Evolutionary conservation across 2,888 invertebrate genomes (phyloP), one percentile per base, ranked within the genome.

Genomic region (Brachypterus glaber): DNA sequence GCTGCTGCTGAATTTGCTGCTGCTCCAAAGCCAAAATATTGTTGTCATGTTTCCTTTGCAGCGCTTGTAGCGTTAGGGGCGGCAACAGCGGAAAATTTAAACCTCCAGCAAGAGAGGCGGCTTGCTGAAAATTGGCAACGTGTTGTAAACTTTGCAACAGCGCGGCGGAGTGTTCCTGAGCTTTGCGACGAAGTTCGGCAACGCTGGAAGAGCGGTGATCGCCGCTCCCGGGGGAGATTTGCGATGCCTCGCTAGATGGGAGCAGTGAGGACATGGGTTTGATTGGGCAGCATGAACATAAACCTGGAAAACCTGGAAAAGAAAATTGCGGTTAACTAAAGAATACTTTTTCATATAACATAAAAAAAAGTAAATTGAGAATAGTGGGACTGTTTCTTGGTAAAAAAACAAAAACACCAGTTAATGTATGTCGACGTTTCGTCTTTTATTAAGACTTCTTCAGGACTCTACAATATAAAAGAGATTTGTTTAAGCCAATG

Each of bases 161-260:
- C 0, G 92, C 91, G 1, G 93, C 92, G 1, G 91, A 88, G 64
- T 95, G 93, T 60, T 95, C 93, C 64, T 93, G 89, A 1, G 93
- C 93, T 62, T 92, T 91, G 36, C 93, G 77, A 4, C 93, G 73
- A 29, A 95, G 71, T 55, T 93, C 93, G 1, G 92, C 92, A 13
- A 93, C 89, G 63, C 90, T 91, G 51, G 85, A 82, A 3, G 84
- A 82, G 25, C 86, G 74, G 24, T 84, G 83, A 60, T 86, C 84
- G 46, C 73, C 47, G 58, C 63, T 31, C 60, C 40, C 26, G 50
- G 66, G 65, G 8, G 66, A 52, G 2, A 61, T 59, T 8, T 67
- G 64, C 4, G 64, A 62, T 47, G 62, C 39, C 49, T 62, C 52
- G 60, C 43, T 62, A 21, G 65, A 59, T 24, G 65, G 55, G 40